Base-by-base conservation (phyloP, 2,888 invertebrate genomes). In the Metalampra italica region DNA sequence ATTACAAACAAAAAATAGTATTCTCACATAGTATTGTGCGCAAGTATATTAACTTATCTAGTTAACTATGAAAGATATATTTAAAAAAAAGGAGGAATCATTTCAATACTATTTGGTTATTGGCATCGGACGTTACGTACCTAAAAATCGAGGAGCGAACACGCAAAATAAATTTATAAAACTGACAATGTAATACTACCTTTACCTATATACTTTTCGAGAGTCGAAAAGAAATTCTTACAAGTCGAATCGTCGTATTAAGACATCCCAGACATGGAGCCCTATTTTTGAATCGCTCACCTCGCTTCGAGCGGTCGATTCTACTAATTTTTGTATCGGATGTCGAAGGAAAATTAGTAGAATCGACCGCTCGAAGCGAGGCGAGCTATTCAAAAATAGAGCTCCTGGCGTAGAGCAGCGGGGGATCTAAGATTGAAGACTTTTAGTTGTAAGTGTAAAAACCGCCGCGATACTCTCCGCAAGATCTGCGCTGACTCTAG, bases 101-200 rank as follows among this genome's bases (percentile, higher is more conserved):
- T 45, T 45, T 79, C 78, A 81, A 86, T 85, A 84, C 81, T 86
- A 81, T 80, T 74, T 74, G 82, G 76, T 82, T 83, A 77, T 83
- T 83, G 85, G 84, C 85, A 78, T 75, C 82, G 77, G 82, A 79
- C 75, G 68, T 74, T 66, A 73, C 9, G 8, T 62, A 56, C 65
- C 64, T 72, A 71, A 72, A 56, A 70, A 51, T 68, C 59, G 58
- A 73, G 70, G 70, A 71, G 56, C 60, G 59, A 66, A 70, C 72
- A 72, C 76, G 75, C 71, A 57, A 68, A 76, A 76, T 66, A 68
- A 74, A 3, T 32, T 36, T 36, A 3, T n/a, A 36, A 36, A 36
- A 36, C 5, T 9, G 34, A 40, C 32, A n/a, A n/a, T 67, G 58
- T 59, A 56, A 63, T 56, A 53, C 73, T 75, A 77, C 68, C 52